A percentile compares a stretch with the other conserved stretches of the same genome.
Evolutionary conservation across 2,888 invertebrate genomes (phyloP).

Genomic region (Brachylomia viminalis): DNA sequence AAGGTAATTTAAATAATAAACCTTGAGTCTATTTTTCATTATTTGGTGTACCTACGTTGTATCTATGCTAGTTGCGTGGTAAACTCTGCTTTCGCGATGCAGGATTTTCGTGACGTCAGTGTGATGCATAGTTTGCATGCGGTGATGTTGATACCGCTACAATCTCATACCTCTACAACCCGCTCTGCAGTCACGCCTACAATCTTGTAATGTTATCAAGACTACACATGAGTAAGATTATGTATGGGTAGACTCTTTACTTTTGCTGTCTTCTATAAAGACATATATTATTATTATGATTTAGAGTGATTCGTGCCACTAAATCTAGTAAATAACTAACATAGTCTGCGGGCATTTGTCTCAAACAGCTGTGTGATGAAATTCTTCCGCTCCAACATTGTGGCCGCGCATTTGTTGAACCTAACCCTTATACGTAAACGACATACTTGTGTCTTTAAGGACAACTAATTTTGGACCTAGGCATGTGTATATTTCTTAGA

Average conservation of each 20-base stretch:
- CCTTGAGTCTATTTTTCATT: background rate
- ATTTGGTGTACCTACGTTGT: too few species aligned
- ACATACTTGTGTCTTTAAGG: constrained; percentile 20
- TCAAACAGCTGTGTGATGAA: constrained; percentile 52
- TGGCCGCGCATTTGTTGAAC: constrained; percentile 33
- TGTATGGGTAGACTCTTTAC: too few species aligned
- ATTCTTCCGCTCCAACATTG: constrained; percentile 50
- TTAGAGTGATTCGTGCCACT: constrained; percentile 10
- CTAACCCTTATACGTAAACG: constrained; percentile 11
- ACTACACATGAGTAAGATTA: too few species aligned
- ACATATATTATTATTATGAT: background rate
- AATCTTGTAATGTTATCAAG: too few species aligned
- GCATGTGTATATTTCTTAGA: constrained; percentile 17
- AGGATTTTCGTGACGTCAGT: too few species aligned
- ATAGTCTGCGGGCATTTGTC: constrained; percentile 50
- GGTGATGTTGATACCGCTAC: too few species aligned
- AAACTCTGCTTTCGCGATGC: too few species aligned
- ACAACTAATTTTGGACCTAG: constrained; percentile 2
- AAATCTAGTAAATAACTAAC: constrained; percentile 54
- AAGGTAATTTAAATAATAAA: background rate
- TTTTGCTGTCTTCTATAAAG: background rate
- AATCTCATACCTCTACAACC: too few species aligned
- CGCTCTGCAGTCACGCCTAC: background rate
- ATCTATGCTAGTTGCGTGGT: too few species aligned
- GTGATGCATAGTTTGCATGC: too few species aligned